Base-by-base conservation (phyloP, 2,888 invertebrate genomes). In the Epiblema foenella region DNA sequence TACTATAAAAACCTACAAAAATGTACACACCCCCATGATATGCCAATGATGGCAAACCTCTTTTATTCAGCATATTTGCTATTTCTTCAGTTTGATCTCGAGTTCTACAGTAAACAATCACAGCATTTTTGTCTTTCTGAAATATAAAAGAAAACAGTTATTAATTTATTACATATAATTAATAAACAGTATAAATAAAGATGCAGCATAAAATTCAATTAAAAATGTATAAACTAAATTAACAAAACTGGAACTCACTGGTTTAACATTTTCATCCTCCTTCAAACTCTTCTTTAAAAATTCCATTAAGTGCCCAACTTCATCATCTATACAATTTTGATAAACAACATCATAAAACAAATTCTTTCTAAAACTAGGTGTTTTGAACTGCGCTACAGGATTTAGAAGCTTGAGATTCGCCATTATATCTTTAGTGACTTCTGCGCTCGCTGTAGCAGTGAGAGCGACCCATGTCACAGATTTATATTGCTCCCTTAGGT, bases 61-160 rank as follows among this genome's bases (percentile, higher is more conserved):
- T 94, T 74, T 95, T 94, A 37, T 94, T 95, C 67, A 99, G 94
- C 84, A 96, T 95, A 56, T 94, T 91, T 0, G 98, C 97, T 74
- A 99, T 93, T 72, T 96, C 95, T 84, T 97, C 97, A 62, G 99
- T 99, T 76, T 97, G 96, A 78, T 98, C 98, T 74, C 99, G 94
- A 0, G 98, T 99, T 74, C 99, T 95, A 86, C 99, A 99, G 88
- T 99, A 99, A 70, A 99, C 96, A 78, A 99, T 99, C 5, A 98
- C 98, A 88, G 97, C 97, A 87, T 87, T 93, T 81, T 89, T 93
- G 75, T 93, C 93, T 85, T 89, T 93, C 93, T 93, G 84, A 77
- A 91, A 91, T 39, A 76, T 8, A 59, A 52, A 54, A 2, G 39
- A 39, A 15, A 24, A 3, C 1, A 1, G 24, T 24, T 33, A 39